Percentiles rank a stretch among this genome's conserved stretches.
phyloP scores from a whole-genome alignment of 2,888 invertebrate species.

The Portevinia maculata region DNA sequence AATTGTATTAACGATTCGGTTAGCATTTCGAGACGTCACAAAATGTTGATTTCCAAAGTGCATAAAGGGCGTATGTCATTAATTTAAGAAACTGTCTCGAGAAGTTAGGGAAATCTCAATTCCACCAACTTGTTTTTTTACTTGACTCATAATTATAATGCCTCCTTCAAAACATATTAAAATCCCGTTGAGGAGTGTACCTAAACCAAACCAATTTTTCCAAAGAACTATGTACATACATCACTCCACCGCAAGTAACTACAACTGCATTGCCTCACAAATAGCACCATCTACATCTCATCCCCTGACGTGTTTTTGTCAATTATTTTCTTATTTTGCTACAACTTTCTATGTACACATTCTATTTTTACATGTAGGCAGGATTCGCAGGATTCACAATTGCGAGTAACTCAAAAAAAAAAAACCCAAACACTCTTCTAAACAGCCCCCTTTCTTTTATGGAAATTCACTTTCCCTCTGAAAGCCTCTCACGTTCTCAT shows the following conservation, averaged over 20 bases:
- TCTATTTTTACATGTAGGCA: constrained; percentile 27
- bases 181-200: constrained; percentile 11
- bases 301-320: constrained; percentile 34
- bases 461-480: constrained; percentile 66
- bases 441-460: constrained; percentile 41
- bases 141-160: constrained; percentile 36
- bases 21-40: too few relatives aligned
- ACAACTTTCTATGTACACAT: constrained; percentile 15
- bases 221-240: too few relatives aligned
- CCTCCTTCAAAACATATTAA: constrained; percentile 24
- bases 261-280: constrained; percentile 26
- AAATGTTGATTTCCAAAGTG: too few relatives aligned
- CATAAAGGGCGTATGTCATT: not conserved
- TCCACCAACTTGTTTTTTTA: constrained; percentile 18
- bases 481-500: constrained; percentile 41
- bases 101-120: not conserved
- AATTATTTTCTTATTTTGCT: constrained; percentile 52
- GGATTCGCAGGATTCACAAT: constrained; percentile 21
- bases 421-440: too few relatives aligned
- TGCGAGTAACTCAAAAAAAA: constrained; percentile 36
- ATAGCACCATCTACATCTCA: constrained; percentile 14
- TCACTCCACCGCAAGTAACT: constrained; percentile 48
- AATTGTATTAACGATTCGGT: too few relatives aligned
- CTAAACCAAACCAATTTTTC: constrained; percentile 63
- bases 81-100: constrained; percentile 1